Evolutionary conservation across 2,797 vertebrate species (phyloP).

Genomic region (Ataeniobius toweri): DNA sequence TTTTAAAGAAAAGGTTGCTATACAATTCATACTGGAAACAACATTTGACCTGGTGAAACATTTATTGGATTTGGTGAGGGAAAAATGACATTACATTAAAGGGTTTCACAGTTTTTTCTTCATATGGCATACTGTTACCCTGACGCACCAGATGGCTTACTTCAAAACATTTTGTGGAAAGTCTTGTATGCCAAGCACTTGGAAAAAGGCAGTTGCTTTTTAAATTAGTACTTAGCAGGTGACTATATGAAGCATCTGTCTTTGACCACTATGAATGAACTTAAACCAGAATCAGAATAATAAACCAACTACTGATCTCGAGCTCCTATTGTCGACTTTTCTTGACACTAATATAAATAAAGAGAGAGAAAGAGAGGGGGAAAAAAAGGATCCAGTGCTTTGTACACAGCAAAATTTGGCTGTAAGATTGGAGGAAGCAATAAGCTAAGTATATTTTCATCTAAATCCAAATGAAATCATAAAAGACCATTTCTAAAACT

Average conservation of each 20-base stretch:
- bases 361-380: neutral
- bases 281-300: neutral
- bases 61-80: neutral
- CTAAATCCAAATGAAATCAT: neutral
- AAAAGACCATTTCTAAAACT: too few relatives aligned
- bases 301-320: neutral
- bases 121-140: slow-evolving; percentile 1
- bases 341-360: neutral
- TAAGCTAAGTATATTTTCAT: neutral
- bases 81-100: slow-evolving; percentile 1
- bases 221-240: neutral
- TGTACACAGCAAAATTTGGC: neutral
- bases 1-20: slow-evolving; percentile 11
- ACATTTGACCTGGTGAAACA: slow-evolving; percentile 2
- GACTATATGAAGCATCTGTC: neutral
- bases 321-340: neutral
- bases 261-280: neutral
- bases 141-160: neutral
- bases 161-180: neutral
- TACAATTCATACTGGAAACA: neutral
- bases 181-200: neutral
- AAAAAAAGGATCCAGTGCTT: neutral
- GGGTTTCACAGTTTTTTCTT: slow-evolving; percentile 2
- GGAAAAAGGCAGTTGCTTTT: neutral
- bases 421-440: neutral